phyloP scores from a whole-genome alignment of 2,113 vertebrate genomes.

The Cyprinodon tularosa region DNA sequence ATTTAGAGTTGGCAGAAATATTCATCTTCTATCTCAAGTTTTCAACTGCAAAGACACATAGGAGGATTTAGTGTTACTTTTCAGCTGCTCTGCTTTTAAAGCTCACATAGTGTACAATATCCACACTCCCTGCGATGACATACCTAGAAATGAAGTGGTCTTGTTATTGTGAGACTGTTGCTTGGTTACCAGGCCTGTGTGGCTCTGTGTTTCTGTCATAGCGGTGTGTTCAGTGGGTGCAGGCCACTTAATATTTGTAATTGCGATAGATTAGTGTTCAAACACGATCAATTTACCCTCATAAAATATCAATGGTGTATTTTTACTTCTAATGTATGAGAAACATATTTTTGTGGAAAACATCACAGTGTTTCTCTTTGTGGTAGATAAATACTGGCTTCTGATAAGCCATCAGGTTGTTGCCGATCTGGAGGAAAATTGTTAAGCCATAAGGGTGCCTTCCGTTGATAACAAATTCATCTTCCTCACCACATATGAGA shows the following conservation, averaged over 20 bases:
- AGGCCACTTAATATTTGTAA: slow-evolving; percentile 72
- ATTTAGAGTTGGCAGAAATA: background rate
- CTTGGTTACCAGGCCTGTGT: slow-evolving; percentile 76
- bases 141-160: slow-evolving; percentile 75
- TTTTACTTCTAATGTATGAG: slow-evolving; percentile 31
- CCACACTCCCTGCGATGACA: slow-evolving; percentile 56
- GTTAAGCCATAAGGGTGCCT: slow-evolving; percentile 25
- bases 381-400: slow-evolving; percentile 45
- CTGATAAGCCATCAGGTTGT: slow-evolving; percentile 49
- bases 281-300: slow-evolving; percentile 67
- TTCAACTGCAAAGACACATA: background rate
- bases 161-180: slow-evolving; percentile 79
- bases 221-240: slow-evolving; percentile 61
- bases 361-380: slow-evolving; percentile 31
- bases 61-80: background rate
- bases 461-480: slow-evolving; percentile 50
- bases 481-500: slow-evolving; percentile 22
- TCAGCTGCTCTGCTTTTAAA: slow-evolving; percentile 21
- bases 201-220: slow-evolving; percentile 73
- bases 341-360: slow-evolving; percentile 17
- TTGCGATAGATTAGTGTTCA: slow-evolving; percentile 61
- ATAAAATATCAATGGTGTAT: slow-evolving; percentile 60
- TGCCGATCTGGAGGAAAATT: slow-evolving; percentile 27
- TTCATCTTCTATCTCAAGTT: background rate
- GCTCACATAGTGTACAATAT: slow-evolving; percentile 52